Evolutionary conservation across 2,113 vertebrate genomes (phyloP), one percentile per base, ranked within the genome.

Genomic region (Rhinopomastus cyanomelas): DNA sequence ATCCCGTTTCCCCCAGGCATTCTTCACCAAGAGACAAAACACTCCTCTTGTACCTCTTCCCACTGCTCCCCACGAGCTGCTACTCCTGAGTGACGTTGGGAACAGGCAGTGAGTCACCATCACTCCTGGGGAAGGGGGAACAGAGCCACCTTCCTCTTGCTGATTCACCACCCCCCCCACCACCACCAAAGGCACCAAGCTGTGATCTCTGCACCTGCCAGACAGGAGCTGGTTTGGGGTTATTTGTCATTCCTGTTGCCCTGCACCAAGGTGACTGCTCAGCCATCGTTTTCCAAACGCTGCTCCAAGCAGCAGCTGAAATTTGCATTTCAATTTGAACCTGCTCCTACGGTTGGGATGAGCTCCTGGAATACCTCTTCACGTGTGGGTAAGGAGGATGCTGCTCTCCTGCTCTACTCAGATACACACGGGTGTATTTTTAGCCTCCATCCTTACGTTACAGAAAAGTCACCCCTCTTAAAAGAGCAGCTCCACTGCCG

Each of bases 401-500:
- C 30, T 66, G 5, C 32, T 66, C 56, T 25, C 87, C 64, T 15
- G 2, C 93, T 34, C 88, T 9, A 13, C 82, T 19, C 51, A 34
- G 59, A 59, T 0, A 37, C 51, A 46, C 46, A 19, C 13, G 0
- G 5, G 52, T 51, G 12, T 87, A 95, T 78, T 95, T 95, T 93
- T 93, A 91, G 95, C 90, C 89, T 82, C 44, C 81, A 81, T 96
- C 87, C 80, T 91, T 21, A 22, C 93, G 32, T 94, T 81, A 92
- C 74, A 84, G 88, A 95, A 94, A 96, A 97, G 96, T 91, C 92
- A 93, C 93, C 89, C 75, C 95, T 90, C 39, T 87, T 68, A 76
- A 84, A 86, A 86, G 93, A 94, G 86, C 73, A 48, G 85, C 75
- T 96, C 96, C 89, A 97, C 94, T 96, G 94, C 94, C 90, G n/a